Conservation (phyloP, 2,113 vertebrate species). For the Odobenus rosmarus region DNA sequence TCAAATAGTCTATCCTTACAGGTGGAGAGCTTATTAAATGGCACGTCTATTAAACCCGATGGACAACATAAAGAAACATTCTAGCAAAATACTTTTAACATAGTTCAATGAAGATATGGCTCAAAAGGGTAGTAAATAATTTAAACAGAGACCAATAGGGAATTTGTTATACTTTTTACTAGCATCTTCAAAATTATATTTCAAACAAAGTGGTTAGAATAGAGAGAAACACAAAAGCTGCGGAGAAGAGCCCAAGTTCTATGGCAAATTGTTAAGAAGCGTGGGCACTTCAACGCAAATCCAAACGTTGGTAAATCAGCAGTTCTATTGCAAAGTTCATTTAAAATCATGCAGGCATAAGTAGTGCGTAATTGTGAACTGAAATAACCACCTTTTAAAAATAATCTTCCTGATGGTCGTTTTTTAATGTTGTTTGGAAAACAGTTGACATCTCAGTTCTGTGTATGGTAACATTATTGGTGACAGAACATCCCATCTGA, state of each 20-base stretch:
- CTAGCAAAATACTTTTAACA: conserved; percentile 86
- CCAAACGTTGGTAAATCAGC: background rate
- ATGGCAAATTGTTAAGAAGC: background rate
- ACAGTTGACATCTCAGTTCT: conserved; percentile 49
- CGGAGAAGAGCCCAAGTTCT: conserved; percentile 18
- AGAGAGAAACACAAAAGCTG: conserved; percentile 48
- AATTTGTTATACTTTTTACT: conserved; percentile 76
- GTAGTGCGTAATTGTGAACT: background rate
- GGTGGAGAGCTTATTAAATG: conserved; percentile 90
- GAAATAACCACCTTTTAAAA: background rate
- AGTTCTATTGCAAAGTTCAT: background rate
- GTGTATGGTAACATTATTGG: background rate
- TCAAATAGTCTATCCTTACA: conserved; percentile 91
- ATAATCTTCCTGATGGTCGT: background rate
- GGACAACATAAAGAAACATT: conserved; percentile 88
- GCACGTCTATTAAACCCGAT: conserved; percentile 86
- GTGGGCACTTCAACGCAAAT: accelerated
- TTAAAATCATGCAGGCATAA: conserved; percentile 13
- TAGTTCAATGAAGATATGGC: conserved; percentile 84
- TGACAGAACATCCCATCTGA: background rate
- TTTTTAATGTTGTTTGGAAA: background rate
- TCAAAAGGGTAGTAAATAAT: conserved; percentile 84
- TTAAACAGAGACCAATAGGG: conserved; percentile 75
- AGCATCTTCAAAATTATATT: conserved; percentile 80
- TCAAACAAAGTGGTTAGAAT: conserved; percentile 74